Evolutionary conservation across 2,888 invertebrate species (phyloP), one percentile per base, ranked within the genome.

Genomic region (Venustoraphidia nigricollis): DNA sequence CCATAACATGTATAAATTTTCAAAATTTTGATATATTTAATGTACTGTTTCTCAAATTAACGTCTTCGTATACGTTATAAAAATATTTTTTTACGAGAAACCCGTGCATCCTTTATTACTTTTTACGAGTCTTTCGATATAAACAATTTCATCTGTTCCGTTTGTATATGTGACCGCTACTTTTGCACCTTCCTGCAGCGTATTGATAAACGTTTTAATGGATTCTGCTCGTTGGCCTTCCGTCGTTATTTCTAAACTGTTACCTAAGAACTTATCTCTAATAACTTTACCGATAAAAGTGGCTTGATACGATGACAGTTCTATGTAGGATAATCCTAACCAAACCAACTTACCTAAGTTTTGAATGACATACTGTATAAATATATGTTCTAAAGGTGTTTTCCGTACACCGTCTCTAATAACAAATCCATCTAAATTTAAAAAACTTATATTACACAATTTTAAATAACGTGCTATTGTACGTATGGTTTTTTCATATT

Each of bases 401-500:
- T 42, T 42, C n/a, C 42, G 17, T 17, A 34, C 17, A 42, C 27
- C 42, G 17, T 42, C 42, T 42, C 42, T 14, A 42, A 42, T 27
- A 11, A 42, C 17, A 42, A 42, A 34, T 27, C 42, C 42, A 34
- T 42, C 34, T 10, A 42, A 10, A 34, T 63, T 64, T 4, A 67
- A 55, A 49, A 66, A 65, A 51, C 66, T 66, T 41, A 67, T 54
- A 37, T 63, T 60, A 51, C 65, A 66, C 34, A 59, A 55, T 52
- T 64, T 65, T 41, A 67, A 52, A 34, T 62, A 56, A 47, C 64
- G 62, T 37, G 65, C 59, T 38, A 66, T 60, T 36, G 63, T 60
- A 13, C 65, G 55, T 54, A 67, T 59, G 35, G 65, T 66, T 11
- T 60, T 59, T 36, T 67, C 67, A 53, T 62, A 61, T 44, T 64